These are phyloP conservation scores for Mellilla xanthometata DNA, from an alignment of 2,888 invertebrate genomes.

Conservation along the genomic window DNA sequence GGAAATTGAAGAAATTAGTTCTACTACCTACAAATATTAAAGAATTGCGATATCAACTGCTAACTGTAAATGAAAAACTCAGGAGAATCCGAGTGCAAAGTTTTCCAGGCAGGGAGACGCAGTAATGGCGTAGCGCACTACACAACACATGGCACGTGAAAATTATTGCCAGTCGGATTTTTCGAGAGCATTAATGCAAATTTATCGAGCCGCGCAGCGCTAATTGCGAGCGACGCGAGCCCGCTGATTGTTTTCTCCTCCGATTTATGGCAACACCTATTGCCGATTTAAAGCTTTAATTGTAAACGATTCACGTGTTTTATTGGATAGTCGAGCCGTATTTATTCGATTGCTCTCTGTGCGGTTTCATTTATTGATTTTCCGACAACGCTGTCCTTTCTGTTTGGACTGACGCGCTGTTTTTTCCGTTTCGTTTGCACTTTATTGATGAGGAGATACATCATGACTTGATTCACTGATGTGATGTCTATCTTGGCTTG, in stretches of 20 bases:
- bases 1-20: too few species aligned
- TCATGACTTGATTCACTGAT: conserved; percentile 16
- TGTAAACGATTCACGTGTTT: conserved; percentile 82
- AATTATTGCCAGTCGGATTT: conserved; percentile 79
- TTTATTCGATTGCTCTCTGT: conserved; percentile 72
- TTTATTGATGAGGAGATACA: conserved; percentile 12
- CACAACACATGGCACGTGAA: conserved; percentile 70
- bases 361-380: conserved; percentile 78
- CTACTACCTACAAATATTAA: too few species aligned
- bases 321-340: conserved; percentile 79
- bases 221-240: conserved; percentile 79
- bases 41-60: too few species aligned
- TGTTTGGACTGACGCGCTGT: conserved; percentile 40
- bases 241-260: conserved; percentile 80
- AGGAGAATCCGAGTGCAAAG: conserved; percentile 19
- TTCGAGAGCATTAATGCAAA: conserved; percentile 83
- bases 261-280: conserved; percentile 83
- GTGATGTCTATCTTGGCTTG: too few species aligned
- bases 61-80: too few species aligned
- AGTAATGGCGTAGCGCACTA: conserved; percentile 47
- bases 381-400: conserved; percentile 51
- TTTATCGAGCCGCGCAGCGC: conserved; percentile 80
- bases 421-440: conserved; percentile 34
- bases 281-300: conserved; percentile 83
- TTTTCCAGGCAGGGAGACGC: conserved; percentile 28